phyloP scores from a whole-genome alignment of 2,888 invertebrate species.

The Drosophila cognata region DNA sequence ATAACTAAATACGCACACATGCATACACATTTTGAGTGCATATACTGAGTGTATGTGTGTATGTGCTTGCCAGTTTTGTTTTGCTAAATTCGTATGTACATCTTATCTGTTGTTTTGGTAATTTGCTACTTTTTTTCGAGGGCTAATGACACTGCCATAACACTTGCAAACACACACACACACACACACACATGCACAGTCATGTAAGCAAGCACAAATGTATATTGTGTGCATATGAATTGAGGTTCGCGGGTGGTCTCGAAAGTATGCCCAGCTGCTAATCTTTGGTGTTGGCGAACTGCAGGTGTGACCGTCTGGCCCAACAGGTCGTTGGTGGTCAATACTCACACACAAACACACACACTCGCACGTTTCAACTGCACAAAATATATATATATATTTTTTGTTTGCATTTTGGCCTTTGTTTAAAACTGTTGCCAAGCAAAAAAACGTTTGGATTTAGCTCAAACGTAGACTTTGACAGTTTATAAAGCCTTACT shows the following conservation, averaged over 20 bases:
- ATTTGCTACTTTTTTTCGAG: slow-evolving; percentile 44
- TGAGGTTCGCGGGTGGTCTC: slow-evolving; percentile 39
- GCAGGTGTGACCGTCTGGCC: slow-evolving; percentile 38
- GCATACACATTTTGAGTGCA: slow-evolving; percentile 6
- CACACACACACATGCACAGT: slow-evolving; percentile 11
- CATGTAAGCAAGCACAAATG: slow-evolving; percentile 1
- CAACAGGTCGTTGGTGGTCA: slow-evolving; percentile 58
- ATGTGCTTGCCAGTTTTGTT: slow-evolving; percentile 20
- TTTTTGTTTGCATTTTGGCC: slow-evolving; percentile 25
- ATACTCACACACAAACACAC: background rate
- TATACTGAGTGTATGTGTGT: background rate
- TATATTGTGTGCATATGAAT: background rate
- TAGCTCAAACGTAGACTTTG: slow-evolving; percentile 16
- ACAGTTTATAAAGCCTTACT: slow-evolving; percentile 31
- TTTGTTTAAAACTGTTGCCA: slow-evolving; percentile 58
- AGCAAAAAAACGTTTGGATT: slow-evolving; percentile 42
- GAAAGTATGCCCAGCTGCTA: slow-evolving; percentile 34
- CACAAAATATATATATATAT: slow-evolving; percentile 14
- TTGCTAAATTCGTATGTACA: slow-evolving; percentile 15
- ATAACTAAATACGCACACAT: slow-evolving; percentile 17
- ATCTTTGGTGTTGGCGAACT: slow-evolving; percentile 23
- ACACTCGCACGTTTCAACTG: slow-evolving; percentile 17
- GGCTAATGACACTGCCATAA: slow-evolving; percentile 54
- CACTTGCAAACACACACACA: slow-evolving; percentile 4
- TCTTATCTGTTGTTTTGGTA: slow-evolving; percentile 61